Evolutionary conservation across 2,797 vertebrate species (phyloP).

Genomic region (Pseudochirops corinnae): DNA sequence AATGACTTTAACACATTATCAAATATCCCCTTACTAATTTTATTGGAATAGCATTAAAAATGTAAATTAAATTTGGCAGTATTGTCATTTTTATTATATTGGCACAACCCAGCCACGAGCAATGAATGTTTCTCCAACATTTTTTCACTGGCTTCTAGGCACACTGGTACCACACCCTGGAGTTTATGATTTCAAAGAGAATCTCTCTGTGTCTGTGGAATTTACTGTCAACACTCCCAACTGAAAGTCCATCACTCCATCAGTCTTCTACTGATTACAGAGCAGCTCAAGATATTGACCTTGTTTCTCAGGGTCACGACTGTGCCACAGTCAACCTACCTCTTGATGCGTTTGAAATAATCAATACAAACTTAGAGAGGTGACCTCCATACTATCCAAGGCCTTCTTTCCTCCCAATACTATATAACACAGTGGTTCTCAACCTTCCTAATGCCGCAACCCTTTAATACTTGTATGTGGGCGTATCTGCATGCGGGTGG

Average conservation of each 20-base stretch:
- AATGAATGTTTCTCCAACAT: neutral
- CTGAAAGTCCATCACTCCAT: neutral
- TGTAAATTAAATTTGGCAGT: neutral
- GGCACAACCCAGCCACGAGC: neutral
- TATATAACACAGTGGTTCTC: neutral
- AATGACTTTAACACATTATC: neutral
- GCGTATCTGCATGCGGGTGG: too few species aligned
- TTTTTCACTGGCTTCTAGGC: neutral
- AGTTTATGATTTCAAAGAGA: too few species aligned
- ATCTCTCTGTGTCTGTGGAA: neutral
- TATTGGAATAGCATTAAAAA: neutral
- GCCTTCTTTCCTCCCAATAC: neutral
- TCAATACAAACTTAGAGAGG: neutral
- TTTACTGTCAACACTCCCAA: neutral
- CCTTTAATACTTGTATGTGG: too few species aligned
- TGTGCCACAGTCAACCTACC: neutral
- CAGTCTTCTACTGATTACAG: neutral
- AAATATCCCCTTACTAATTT: neutral
- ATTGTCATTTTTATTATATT: neutral
- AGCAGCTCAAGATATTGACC: neutral
- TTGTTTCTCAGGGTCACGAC: neutral
- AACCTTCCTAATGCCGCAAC: too few species aligned
- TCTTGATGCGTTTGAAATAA: neutral
- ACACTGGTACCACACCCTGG: neutral
- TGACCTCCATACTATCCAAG: neutral